Evolutionary conservation across 2,888 invertebrate genomes (phyloP), one percentile per base, ranked within the genome.

Genomic region (Lucinisca nassula): DNA sequence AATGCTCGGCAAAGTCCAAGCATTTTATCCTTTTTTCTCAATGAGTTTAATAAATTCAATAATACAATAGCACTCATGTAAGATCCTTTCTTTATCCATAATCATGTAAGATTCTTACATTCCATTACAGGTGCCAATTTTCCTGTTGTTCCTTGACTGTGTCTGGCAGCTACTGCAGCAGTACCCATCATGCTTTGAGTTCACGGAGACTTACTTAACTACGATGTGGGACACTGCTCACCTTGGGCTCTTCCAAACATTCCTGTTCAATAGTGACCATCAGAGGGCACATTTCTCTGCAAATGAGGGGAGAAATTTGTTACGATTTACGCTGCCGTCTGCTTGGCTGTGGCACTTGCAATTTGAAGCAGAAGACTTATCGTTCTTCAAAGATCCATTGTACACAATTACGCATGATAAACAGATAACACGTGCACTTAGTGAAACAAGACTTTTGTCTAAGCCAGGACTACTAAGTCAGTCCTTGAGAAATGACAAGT

Each of bases 261-360:
- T 99, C 97, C 97, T 99, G 85, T 99, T 99, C 95, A 98, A 99
- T 96, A 98, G 98, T 92, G 98, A 98, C 91, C 97, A 98, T 91
- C 98, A 98, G 93, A 97, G 98, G 6, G 97, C 97, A 35, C 96
- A 97, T 55, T 98, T 98, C 24, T 85, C 84, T 14, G 82, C 87
- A 35, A 78, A 79, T 10, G 93, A 92, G 27, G 90, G 91, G 0
- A 85, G 90, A 35, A 92, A 91, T 55, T 85, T 92, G 74, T 76
- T 87, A 24, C 84, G 90, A 14, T 90, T 92, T 67, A 85, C 78
- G 38, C 84, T 94, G 27, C 94, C 94, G 14, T 90, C 93, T 4
- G 98, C 98, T 1, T 99, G 99, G 99, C 98, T 98, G 95, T 99
- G 98, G 98, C 97, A 97, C 83, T 98, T 98, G 94, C 98, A 98